Evolutionary conservation across 2,888 invertebrate genomes (phyloP), one percentile per base, ranked within the genome.

Genomic region (Heliconius charithonia): DNA sequence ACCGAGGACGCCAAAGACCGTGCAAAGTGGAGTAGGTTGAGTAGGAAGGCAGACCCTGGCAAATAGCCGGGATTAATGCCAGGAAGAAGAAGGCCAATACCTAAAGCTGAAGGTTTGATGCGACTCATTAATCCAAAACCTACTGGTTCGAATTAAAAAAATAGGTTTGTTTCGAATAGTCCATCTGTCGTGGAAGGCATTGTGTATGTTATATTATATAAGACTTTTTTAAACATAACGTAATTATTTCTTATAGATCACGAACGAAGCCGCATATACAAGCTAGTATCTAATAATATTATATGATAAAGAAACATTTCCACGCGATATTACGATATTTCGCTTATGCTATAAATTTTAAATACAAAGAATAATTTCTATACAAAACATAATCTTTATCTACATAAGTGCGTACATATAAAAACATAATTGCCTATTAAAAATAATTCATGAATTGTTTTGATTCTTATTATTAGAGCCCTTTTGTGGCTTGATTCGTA

Each of bases 291-390:
- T 56, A 29, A 29, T 29, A 29, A 3, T 29, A 29, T 3, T 13
- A 62, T 63, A 27, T 27, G 25, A 29, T 29, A 32, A 19, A 19
- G 29, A 65, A 65, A 29, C 32, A 67, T 67, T n/a, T 67, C 37
- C 13, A 67, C 67, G 67, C 37, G 66, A 67, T 37, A 37, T 67
- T 37, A 37, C 13, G 4, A 67, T 37, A 37, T n/a, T 37, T 67
- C 22, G n/a, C 66, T 67, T n/a, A n/a, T 67, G 22, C 32, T 67
- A 37, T 37, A 67, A 12, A n/a, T 37, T 63, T 63, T 67, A 37
- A 67, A 67, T 67, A 67, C 22, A 67, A 37, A 37, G 32, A 32
- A 67, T 67, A 67, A 37, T 67, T 67, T 67, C 22, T 67, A 67
- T 67, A 37, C 66, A 37, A 67, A 66, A 67, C 12, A 67, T 29